phyloP scores from a whole-genome alignment of 2,113 vertebrate species.

The Chaetodon trifascialis region DNA sequence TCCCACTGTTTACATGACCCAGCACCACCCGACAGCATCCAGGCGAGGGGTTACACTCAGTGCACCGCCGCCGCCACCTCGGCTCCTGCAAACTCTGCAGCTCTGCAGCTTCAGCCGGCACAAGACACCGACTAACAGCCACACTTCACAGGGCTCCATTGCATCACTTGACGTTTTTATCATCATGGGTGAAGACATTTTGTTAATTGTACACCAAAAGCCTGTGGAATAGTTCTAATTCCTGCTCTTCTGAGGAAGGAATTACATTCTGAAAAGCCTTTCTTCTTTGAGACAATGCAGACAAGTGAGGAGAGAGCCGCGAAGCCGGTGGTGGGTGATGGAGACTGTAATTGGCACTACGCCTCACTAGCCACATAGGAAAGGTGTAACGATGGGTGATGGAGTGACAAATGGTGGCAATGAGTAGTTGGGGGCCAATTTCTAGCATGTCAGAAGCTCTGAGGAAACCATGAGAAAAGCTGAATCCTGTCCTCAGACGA shows the following conservation, averaged over 20 bases:
- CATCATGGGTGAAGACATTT: conserved; percentile 27
- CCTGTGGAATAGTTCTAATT: conserved; percentile 34
- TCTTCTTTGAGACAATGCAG: conserved; percentile 54
- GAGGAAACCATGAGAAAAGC: background rate
- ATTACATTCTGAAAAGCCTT: conserved; percentile 50
- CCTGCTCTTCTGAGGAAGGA: conserved; percentile 42
- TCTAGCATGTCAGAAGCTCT: background rate
- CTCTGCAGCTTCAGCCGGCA: conserved; percentile 5
- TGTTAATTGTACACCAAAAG: conserved; percentile 46
- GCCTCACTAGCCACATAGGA: conserved; percentile 67
- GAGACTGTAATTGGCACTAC: conserved; percentile 62
- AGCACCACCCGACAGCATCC: background rate
- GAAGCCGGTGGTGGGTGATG: conserved; percentile 37
- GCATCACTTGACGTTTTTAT: conserved; percentile 38
- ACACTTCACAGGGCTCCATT: conserved; percentile 8
- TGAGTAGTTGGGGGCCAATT: background rate
- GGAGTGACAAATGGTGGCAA: conserved; percentile 47
- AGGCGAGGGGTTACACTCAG: background rate
- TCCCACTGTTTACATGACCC: conserved; percentile 33
- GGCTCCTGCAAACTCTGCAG: conserved; percentile 32
- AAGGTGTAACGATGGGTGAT: conserved; percentile 68
- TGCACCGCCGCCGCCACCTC: background rate
- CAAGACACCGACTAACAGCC: conserved; percentile 28
- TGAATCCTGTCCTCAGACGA: background rate
- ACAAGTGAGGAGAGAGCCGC: conserved; percentile 23